Evolutionary conservation across 2,113 vertebrate species (phyloP).

Genomic region (Bufo bufo): DNA sequence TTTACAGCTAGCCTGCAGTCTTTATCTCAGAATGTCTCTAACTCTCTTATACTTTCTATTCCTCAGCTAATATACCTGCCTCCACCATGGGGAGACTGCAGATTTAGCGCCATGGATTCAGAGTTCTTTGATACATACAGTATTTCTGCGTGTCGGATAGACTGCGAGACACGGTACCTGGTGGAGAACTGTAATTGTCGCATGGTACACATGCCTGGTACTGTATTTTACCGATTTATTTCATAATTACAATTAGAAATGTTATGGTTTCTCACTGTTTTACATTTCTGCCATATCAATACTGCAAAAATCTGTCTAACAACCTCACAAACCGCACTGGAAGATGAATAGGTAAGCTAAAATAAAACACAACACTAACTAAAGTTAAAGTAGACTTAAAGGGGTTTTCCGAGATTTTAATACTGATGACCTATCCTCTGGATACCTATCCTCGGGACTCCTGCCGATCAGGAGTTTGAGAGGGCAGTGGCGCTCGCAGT

Average conservation of each 20-base stretch:
- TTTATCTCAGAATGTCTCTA: not conserved
- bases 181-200: constrained; percentile 99
- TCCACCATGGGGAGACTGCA: constrained; percentile 96
- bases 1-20: not conserved
- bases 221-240: not conserved
- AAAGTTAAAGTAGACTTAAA: no score
- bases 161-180: constrained; percentile 96
- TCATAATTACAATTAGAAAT: not conserved
- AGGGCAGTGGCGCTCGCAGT: no score
- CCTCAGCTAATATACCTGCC: constrained; percentile 92
- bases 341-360: no score
- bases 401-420: no score
- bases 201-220: constrained; percentile 99
- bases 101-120: constrained; percentile 84
- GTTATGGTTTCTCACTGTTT: not conserved
- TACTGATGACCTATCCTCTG: no score
- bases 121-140: constrained; percentile 97
- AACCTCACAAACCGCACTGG: not conserved
- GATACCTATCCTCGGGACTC: no score
- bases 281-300: not conserved
- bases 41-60: not conserved
- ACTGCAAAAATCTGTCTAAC: not conserved
- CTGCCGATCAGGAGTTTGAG: no score
- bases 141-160: constrained; percentile 95
- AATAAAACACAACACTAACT: no score